phyloP scores from a whole-genome alignment of 2,888 invertebrate species.

The Sphecodes monilicornis region DNA sequence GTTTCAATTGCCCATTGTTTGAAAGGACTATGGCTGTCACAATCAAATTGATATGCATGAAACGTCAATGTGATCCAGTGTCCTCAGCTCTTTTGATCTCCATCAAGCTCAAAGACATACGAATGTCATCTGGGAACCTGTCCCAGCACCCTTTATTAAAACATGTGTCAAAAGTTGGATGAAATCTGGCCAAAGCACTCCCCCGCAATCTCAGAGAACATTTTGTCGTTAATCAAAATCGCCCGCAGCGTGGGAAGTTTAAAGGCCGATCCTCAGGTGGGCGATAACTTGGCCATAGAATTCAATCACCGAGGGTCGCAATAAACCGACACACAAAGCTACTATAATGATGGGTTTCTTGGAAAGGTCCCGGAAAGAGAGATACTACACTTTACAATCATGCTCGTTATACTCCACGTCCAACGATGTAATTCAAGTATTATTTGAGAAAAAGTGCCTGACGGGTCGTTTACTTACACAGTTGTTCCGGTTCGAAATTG shows the following conservation, averaged over 20 bases:
- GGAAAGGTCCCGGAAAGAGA: not conserved
- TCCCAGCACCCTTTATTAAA: not conserved
- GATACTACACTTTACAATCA: not conserved
- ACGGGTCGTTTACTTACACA: not conserved
- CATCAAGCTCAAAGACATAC: not conserved
- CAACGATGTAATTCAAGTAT: not conserved
- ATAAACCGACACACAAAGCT: not conserved
- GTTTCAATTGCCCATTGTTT: not conserved
- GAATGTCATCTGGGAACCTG: not conserved
- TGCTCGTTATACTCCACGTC: not conserved
- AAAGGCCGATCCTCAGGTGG: conserved; percentile 34
- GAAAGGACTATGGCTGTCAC: not conserved
- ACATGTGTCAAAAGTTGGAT: not conserved
- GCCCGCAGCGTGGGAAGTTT: conserved; percentile 11
- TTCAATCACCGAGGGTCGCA: not conserved
- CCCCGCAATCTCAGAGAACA: not conserved
- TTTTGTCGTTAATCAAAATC: not conserved
- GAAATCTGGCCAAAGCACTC: not conserved
- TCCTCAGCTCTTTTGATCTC: not conserved
- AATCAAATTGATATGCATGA: not conserved
- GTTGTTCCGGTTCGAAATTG: not conserved
- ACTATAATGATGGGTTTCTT: not conserved
- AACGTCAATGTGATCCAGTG: not conserved
- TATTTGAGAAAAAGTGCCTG: not conserved
- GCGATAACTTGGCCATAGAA: conserved; percentile 4